Conservation (phyloP, 2,797 vertebrate species). For the Xiphophorus birchmanni region DNA sequence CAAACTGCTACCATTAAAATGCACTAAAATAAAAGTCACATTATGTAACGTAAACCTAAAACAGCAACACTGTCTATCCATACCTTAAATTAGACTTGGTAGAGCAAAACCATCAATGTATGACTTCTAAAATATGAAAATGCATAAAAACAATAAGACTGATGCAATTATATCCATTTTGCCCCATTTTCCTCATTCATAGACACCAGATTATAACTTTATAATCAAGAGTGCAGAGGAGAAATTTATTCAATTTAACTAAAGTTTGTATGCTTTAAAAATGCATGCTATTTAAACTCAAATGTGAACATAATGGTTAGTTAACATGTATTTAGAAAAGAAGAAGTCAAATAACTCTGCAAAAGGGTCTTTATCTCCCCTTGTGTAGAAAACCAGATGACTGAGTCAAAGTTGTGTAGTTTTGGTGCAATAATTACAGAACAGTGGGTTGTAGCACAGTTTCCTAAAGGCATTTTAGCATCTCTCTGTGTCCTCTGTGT, state of each 20-base stretch:
- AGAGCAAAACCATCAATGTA: background rate
- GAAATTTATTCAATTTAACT: conserved; percentile 51
- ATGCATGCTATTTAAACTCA: too few species aligned
- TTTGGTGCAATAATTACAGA: conserved; percentile 55
- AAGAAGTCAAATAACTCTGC: conserved; percentile 19
- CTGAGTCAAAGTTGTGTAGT: conserved; percentile 23
- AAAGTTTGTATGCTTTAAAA: conserved; percentile 29
- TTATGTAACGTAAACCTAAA: background rate
- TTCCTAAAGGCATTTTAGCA: conserved; percentile 42
- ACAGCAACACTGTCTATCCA: background rate
- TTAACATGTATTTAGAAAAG: conserved; percentile 21
- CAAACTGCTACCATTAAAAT: background rate
- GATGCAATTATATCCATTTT: background rate
- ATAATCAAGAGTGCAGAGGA: conserved; percentile 25
- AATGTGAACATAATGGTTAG: too few species aligned
- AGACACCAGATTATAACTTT: background rate
- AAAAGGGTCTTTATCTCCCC: conserved; percentile 44
- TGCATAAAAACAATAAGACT: background rate
- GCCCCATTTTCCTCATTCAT: background rate
- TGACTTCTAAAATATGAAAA: background rate
- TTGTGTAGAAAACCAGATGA: conserved; percentile 42
- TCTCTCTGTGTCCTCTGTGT: background rate
- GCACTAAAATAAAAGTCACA: background rate
- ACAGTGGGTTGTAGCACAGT: conserved; percentile 40
- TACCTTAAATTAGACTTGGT: background rate